These are phyloP conservation scores for Theristicus caerulescens DNA, from an alignment of 2,113 vertebrate species.

Conservation along the genomic window DNA sequence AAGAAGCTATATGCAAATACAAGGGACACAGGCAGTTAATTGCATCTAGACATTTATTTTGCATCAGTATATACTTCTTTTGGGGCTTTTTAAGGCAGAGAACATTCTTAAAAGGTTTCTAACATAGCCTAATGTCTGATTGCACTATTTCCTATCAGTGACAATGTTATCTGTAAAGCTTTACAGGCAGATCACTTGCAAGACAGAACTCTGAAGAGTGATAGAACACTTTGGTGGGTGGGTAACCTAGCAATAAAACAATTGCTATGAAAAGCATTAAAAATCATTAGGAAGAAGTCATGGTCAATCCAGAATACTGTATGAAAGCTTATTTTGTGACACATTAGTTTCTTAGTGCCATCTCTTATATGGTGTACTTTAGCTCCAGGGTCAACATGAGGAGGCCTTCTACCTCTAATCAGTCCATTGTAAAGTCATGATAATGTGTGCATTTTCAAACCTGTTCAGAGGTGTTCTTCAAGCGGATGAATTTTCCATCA, in stretches of 20 bases:
- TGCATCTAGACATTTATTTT: not conserved
- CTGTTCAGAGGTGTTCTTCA: constrained; percentile 86
- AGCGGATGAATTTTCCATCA: constrained; percentile 88
- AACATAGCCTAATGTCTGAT: not conserved
- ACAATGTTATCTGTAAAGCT: not conserved
- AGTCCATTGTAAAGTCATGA: not conserved
- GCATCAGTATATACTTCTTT: not conserved
- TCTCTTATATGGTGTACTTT: not conserved
- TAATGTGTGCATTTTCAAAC: constrained; percentile 54
- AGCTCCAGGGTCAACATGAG: not conserved
- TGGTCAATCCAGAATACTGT: not conserved
- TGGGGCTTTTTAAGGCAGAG: not conserved
- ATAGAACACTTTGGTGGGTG: fast-evolving
- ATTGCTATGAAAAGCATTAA: not conserved
- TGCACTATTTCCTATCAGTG: not conserved
- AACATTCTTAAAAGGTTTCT: not conserved
- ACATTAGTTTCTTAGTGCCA: not conserved
- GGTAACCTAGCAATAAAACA: not conserved
- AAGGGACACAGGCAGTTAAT: not conserved
- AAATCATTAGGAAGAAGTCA: not conserved
- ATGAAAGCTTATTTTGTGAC: not conserved
- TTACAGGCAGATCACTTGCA: not conserved
- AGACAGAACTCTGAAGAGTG: not conserved
- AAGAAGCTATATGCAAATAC: not conserved
- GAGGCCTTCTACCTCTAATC: not conserved